Percentiles rank a stretch among this genome's conserved stretches.
These are phyloP conservation scores for Cryptotis parvus DNA, from an alignment of 2,113 vertebrate species.

Conservation along the genomic window DNA sequence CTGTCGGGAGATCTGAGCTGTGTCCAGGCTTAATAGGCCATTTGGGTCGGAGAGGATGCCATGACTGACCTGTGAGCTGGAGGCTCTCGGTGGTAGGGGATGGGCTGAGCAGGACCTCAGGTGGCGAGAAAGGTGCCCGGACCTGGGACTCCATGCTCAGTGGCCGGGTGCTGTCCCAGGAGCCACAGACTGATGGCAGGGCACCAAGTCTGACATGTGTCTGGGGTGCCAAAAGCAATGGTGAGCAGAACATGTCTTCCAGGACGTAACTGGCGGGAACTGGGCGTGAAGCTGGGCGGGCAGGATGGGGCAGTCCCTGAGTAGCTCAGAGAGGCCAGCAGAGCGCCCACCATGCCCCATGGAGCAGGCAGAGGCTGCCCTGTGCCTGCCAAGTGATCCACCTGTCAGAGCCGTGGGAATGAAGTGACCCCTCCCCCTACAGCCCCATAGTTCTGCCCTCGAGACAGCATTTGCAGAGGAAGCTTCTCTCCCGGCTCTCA, in stretches of 20 bases:
- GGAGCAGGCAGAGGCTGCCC: not conserved
- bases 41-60: not conserved
- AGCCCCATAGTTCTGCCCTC: not conserved
- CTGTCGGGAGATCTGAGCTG: not conserved
- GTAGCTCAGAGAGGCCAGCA: not conserved
- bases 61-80: not conserved
- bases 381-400: fast-evolving
- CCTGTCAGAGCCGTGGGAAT: too few relatives aligned
- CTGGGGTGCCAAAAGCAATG: fast-evolving
- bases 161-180: not conserved
- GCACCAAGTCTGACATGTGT: not conserved
- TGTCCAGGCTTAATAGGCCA: not conserved
- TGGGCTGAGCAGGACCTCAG: not conserved
- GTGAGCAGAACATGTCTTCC: not conserved
- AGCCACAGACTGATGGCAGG: fast-evolving
- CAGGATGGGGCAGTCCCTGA: not conserved
- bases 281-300: fast-evolving
- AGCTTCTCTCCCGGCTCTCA: not conserved
- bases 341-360: not conserved
- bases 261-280: fast-evolving
- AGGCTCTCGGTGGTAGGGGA: not conserved
- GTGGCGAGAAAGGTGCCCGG: fast-evolving
- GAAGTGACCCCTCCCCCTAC: too few relatives aligned
- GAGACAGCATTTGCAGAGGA: not conserved
- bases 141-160: fast-evolving